Evolutionary conservation across 2,113 vertebrate genomes (phyloP), one percentile per base, ranked within the genome.

Genomic region (Nipponia nippon): DNA sequence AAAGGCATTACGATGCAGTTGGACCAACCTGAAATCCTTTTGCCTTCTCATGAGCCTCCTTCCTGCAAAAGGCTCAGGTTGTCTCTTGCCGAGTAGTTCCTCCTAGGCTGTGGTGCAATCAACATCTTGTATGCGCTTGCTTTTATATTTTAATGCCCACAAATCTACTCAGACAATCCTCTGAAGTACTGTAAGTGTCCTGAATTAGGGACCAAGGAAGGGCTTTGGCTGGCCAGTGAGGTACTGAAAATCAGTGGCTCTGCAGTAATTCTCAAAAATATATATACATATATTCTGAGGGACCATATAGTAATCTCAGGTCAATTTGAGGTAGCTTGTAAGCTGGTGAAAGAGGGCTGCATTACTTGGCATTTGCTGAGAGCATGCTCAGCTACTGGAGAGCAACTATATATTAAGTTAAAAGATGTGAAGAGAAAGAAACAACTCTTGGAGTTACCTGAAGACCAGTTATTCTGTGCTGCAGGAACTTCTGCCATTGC

Each of bases 51-150:
- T 21, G 18, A 83, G 46, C 21, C 36, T 87, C 46, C 36, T 84
- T 63, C 36, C 27, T 82, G 26, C 55, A 91, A 42, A 85, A 75
- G 23, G 10, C 30, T 79, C 7, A 4, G 23, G 5, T 44, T 79
- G 9, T 30, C 36, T 40, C 29, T 52, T 53, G 17, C 19, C 21
- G 30, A 36, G n/a, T 55, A 8, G 15, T n/a, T 59, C 32, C 26
- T 52, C 18, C 18, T 38, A 18, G 44, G 17, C 30, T 84, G 55
- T 1, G 1, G 17, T 66, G 53, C 82, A 77, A 4, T 32, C 18
- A 11, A 0, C 9, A 11, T 61, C 22, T 62, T 0, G 0, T 22
- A 27, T 83, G 26, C 0, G 1, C 72, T 87, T 65, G 13, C 7
- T 59, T 78, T 53, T 88, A 19, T 7, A 18, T 75, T 88, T 82